Evolutionary conservation across 53 echinoderm and acorn worm genomes (phyloP).

Genomic region (Holothuria scabra): DNA sequence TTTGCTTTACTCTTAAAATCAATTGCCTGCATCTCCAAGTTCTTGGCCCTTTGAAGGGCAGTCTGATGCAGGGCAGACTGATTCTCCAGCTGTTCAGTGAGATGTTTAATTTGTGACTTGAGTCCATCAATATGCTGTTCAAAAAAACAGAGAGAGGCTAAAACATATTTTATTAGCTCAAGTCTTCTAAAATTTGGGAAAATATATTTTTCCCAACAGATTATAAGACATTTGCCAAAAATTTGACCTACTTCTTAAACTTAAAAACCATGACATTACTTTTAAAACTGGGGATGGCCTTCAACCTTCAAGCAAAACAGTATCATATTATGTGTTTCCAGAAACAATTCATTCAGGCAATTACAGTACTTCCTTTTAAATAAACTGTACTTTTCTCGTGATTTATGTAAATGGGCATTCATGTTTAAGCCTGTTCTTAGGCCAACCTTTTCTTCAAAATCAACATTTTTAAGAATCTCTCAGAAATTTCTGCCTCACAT

Average conservation of each 20-base stretch:
- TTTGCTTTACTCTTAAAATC: slow-evolving; percentile 67
- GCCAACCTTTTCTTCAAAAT: too few relatives aligned
- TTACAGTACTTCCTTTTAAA: too few relatives aligned
- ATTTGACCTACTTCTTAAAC: background rate
- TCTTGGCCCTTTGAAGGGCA: slow-evolving; percentile 79
- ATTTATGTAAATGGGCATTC: too few relatives aligned
- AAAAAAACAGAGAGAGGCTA: background rate
- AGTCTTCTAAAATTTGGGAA: background rate
- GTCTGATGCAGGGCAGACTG: slow-evolving; percentile 90
- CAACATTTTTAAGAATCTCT: too few relatives aligned
- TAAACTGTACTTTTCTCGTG: too few relatives aligned
- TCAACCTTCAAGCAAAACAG: too few relatives aligned
- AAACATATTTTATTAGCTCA: background rate
- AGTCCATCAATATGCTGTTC: slow-evolving; percentile 74
- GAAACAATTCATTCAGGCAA: too few relatives aligned
- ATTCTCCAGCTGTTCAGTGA: slow-evolving; percentile 84
- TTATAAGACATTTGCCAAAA: background rate
- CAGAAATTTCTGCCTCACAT: too few relatives aligned
- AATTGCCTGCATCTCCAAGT: slow-evolving; percentile 65
- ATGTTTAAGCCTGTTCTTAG: too few relatives aligned
- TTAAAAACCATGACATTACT: background rate
- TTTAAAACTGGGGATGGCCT: too few relatives aligned
- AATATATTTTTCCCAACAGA: background rate
- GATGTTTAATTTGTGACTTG: slow-evolving; percentile 74
- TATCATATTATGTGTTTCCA: too few relatives aligned